These are phyloP conservation scores for Apostichopus leukothele DNA, from an alignment of 53 echinoderm and acorn worm genomes.

Conservation along the genomic window DNA sequence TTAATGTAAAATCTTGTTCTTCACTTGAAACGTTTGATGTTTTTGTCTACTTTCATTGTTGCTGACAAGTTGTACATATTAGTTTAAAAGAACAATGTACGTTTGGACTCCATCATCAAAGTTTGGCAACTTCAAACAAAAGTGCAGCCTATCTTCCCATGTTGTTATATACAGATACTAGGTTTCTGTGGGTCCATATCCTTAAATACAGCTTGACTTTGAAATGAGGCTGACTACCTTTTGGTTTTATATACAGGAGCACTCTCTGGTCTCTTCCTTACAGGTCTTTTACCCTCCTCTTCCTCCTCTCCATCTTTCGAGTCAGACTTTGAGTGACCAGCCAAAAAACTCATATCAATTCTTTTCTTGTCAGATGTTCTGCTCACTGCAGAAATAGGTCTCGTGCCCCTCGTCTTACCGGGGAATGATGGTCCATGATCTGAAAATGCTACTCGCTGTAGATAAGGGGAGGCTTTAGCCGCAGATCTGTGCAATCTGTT, in stretches of 20 bases:
- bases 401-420: background rate
- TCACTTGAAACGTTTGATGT: too few species aligned
- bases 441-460: constrained; percentile 68
- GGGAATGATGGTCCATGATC: constrained; percentile 30
- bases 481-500: constrained; percentile 20
- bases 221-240: constrained; percentile 37
- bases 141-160: too few species aligned
- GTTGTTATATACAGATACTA: too few species aligned
- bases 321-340: constrained; percentile 44
- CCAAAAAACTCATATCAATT: constrained; percentile 75
- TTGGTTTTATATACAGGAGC: constrained; percentile 84
- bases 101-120: too few species aligned
- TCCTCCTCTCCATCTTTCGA: constrained; percentile 55
- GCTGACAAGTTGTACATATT: too few species aligned
- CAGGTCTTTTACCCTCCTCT: constrained; percentile 37
- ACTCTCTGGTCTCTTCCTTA: constrained; percentile 68
- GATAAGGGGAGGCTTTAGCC: constrained; percentile 75
- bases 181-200: too few species aligned
- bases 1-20: too few species aligned
- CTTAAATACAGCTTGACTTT: too few species aligned
- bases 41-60: too few species aligned
- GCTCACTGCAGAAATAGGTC: constrained; percentile 47
- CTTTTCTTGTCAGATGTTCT: constrained; percentile 61
- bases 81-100: too few species aligned
- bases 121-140: too few species aligned